phyloP scores from a whole-genome alignment of 2,797 vertebrate genomes.

The Petrocephalus schoutedeni region DNA sequence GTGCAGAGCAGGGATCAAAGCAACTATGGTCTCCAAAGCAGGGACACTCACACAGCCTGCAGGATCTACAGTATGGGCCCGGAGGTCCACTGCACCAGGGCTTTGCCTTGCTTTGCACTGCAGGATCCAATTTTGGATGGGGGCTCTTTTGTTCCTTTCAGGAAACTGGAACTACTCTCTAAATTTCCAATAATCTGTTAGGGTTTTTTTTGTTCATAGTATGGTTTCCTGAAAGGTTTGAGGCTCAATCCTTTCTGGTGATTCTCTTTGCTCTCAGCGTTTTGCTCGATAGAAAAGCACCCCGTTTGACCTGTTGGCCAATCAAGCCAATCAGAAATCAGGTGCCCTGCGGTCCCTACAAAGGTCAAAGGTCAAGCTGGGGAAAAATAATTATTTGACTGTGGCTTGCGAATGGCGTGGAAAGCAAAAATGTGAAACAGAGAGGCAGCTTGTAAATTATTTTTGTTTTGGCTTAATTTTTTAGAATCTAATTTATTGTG shows the following conservation, averaged over 20 bases:
- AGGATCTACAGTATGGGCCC: neutral
- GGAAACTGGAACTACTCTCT: neutral
- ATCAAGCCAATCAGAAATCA: neutral
- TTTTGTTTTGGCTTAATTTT: slow-evolving; percentile 22
- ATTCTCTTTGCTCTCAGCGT: neutral
- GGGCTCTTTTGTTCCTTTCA: neutral
- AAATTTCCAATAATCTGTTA: neutral
- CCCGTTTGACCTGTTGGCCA: neutral
- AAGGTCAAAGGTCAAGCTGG: slow-evolving; percentile 12
- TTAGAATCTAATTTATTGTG: slow-evolving; percentile 42
- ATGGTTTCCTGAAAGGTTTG: neutral
- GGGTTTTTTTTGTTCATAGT: neutral
- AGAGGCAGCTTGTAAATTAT: neutral
- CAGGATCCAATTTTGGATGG: neutral
- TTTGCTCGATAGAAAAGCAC: neutral
- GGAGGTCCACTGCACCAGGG: neutral
- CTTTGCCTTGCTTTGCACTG: neutral
- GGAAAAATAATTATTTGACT: neutral
- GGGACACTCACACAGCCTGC: neutral
- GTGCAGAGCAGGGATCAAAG: neutral
- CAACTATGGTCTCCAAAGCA: neutral
- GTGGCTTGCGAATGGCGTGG: slow-evolving; percentile 29
- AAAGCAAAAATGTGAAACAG: slow-evolving; percentile 31
- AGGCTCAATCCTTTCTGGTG: neutral
- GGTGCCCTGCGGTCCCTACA: neutral